Conservation (phyloP, 2,888 invertebrate species). For the Trichopoda pennipes region DNA sequence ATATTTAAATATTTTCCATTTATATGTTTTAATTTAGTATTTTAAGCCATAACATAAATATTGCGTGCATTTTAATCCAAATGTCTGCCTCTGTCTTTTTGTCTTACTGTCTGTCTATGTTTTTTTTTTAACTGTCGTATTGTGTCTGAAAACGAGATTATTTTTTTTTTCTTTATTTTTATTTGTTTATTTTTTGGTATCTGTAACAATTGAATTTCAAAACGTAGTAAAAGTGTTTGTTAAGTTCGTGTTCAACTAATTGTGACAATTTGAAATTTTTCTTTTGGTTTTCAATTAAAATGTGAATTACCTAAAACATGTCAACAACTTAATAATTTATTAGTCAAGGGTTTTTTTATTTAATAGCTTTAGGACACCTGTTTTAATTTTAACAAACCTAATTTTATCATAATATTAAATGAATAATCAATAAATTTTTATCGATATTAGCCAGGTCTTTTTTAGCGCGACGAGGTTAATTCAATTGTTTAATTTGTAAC, state of each 20-base stretch:
- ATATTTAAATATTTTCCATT: neutral
- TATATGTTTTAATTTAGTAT: slow-evolving; percentile 26
- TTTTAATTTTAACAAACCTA: no score
- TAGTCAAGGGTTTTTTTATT: no score
- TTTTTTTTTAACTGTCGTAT: slow-evolving; percentile 14
- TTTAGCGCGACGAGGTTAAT: no score
- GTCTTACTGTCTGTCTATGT: neutral
- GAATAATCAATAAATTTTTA: no score
- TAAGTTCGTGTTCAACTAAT: slow-evolving; percentile 52
- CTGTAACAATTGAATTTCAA: slow-evolving; percentile 4
- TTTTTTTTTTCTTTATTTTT: neutral
- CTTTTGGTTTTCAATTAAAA: slow-evolving; percentile 42
- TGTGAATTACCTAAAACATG: slow-evolving; percentile 23
- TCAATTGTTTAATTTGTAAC: no score
- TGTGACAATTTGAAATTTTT: slow-evolving; percentile 56
- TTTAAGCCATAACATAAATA: slow-evolving; percentile 20
- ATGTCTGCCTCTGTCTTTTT: no score
- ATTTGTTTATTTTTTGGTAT: slow-evolving; percentile 10
- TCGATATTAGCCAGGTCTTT: no score
- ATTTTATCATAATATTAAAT: no score
- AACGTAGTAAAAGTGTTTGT: slow-evolving; percentile 57
- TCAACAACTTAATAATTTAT: slow-evolving; percentile 28
- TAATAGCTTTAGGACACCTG: no score
- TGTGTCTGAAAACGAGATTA: neutral
- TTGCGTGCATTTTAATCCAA: slow-evolving; percentile 47